Percentiles rank a stretch among this genome's conserved stretches.
Conservation (phyloP, 2,113 vertebrate genomes). For the Coptodon bakossiorum region DNA sequence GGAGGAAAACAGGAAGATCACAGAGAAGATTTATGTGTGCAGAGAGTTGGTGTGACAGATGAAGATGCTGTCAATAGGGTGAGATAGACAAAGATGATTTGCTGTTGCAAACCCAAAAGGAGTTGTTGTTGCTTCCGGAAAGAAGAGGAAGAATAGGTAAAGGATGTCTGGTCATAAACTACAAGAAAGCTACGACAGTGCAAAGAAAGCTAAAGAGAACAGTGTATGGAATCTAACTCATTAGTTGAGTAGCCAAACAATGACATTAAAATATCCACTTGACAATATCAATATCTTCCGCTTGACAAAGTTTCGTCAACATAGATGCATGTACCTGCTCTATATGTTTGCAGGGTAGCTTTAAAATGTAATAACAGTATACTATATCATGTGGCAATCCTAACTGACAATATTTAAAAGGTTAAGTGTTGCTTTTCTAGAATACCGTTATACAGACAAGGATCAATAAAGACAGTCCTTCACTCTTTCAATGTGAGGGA, state of each 20-base stretch:
- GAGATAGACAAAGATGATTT: background rate
- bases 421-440: constrained; percentile 71
- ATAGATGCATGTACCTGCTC: background rate
- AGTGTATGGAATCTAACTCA: background rate
- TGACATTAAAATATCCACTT: background rate
- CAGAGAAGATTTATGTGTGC: background rate
- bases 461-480: background rate
- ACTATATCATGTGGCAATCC: background rate
- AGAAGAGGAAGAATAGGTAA: background rate
- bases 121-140: background rate
- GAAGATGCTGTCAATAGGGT: background rate
- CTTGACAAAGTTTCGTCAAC: background rate
- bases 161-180: background rate
- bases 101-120: background rate
- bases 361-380: background rate
- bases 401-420: constrained; percentile 42
- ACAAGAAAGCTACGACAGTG: background rate
- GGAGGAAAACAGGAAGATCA: background rate
- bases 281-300: background rate
- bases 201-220: background rate
- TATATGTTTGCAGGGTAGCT: background rate
- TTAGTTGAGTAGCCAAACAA: background rate
- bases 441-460: constrained; percentile 18
- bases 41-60: background rate
- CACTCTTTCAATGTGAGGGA: background rate